These are phyloP conservation scores for Galeopterus variegatus DNA, from an alignment of 2,113 vertebrate genomes.

Conservation along the genomic window DNA sequence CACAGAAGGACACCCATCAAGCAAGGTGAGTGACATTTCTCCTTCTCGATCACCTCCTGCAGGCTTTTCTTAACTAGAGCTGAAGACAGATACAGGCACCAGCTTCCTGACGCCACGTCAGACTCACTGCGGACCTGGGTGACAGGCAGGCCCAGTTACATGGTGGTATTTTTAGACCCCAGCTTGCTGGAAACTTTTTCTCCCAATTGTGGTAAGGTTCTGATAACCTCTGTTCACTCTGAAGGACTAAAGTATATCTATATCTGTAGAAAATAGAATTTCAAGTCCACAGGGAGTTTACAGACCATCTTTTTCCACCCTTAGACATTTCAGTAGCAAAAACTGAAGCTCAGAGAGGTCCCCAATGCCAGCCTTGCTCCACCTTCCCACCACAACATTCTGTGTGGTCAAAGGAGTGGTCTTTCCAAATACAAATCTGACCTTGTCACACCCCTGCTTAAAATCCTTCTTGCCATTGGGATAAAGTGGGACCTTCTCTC, in stretches of 20 bases:
- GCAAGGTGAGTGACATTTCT: neutral
- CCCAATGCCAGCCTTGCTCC: accelerated
- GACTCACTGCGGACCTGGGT: slow-evolving; percentile 40
- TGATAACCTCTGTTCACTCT: slow-evolving; percentile 45
- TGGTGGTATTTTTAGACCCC: slow-evolving; percentile 77
- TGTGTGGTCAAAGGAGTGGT: neutral
- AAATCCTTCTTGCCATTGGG: neutral
- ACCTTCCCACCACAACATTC: too few relatives aligned
- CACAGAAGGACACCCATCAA: neutral
- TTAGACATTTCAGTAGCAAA: neutral
- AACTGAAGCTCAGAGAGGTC: neutral
- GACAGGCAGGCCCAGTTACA: slow-evolving; percentile 59
- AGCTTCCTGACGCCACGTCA: slow-evolving; percentile 80
- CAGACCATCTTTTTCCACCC: neutral
- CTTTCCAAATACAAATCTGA: neutral
- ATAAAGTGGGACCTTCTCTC: neutral
- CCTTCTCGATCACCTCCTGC: slow-evolving; percentile 69
- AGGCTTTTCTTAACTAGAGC: slow-evolving; percentile 48
- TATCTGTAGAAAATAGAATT: neutral
- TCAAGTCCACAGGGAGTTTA: neutral
- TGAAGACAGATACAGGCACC: slow-evolving; percentile 46
- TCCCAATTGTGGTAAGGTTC: neutral
- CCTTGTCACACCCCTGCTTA: too few relatives aligned
- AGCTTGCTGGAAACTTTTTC: neutral
- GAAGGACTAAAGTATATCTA: slow-evolving; percentile 37